These are phyloP conservation scores for Etheostoma perlongum DNA, from an alignment of 2,797 vertebrate species.

Conservation along the genomic window DNA sequence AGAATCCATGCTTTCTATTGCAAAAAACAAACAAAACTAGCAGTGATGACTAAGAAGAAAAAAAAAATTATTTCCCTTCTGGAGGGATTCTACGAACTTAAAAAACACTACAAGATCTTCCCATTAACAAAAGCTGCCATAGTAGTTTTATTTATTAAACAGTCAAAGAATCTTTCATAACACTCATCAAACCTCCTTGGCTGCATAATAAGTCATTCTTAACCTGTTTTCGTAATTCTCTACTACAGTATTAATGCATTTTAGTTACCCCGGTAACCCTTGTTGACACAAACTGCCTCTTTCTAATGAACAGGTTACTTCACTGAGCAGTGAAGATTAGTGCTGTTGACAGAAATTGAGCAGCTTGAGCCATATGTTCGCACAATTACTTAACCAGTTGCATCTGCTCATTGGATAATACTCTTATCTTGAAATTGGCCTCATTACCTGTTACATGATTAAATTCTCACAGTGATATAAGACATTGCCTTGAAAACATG, in stretches of 20 bases:
- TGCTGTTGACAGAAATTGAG: slow-evolving; percentile 64
- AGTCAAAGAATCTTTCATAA: slow-evolving; percentile 3
- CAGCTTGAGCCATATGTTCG: slow-evolving; percentile 62
- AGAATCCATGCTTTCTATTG: slow-evolving; percentile 17
- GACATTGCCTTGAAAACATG: slow-evolving; percentile 4
- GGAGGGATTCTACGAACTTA: neutral
- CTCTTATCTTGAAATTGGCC: slow-evolving; percentile 55
- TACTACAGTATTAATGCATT: slow-evolving; percentile 5
- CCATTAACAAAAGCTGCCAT: neutral
- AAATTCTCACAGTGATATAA: slow-evolving; percentile 29
- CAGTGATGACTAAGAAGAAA: slow-evolving; percentile 22
- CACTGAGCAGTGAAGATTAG: slow-evolving; percentile 57
- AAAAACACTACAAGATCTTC: neutral
- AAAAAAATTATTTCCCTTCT: slow-evolving; percentile 24
- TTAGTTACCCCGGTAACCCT: slow-evolving; percentile 4
- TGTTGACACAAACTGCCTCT: slow-evolving; percentile 44
- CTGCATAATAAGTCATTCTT: neutral
- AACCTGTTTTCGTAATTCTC: neutral
- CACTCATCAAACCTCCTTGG: slow-evolving; percentile 15
- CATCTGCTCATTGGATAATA: slow-evolving; percentile 71
- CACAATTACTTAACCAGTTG: slow-evolving; percentile 64
- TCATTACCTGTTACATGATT: slow-evolving; percentile 36
- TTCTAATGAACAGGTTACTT: slow-evolving; percentile 55
- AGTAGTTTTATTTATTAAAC: neutral
- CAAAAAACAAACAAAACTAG: slow-evolving; percentile 35